These are phyloP conservation scores for Bhutanitis thaidina DNA, from an alignment of 2,888 invertebrate species.

Conservation along the genomic window DNA sequence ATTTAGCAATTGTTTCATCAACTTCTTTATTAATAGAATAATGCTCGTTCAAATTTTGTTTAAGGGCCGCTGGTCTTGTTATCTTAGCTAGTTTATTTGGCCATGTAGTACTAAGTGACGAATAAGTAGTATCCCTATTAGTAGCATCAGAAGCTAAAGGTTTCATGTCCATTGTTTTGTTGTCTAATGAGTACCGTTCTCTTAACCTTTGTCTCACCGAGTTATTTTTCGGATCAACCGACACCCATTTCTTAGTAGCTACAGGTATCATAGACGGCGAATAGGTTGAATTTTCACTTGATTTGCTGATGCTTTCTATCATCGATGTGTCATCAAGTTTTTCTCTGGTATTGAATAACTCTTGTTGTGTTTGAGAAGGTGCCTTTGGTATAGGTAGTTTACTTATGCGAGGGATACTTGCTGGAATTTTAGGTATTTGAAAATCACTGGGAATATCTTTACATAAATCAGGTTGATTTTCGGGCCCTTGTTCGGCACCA, in stretches of 20 bases:
- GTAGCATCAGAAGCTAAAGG: neutral
- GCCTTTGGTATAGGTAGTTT: neutral
- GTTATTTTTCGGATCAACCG: neutral
- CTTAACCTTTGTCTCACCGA: conserved; percentile 12
- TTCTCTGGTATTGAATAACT: neutral
- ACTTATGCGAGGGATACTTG: neutral
- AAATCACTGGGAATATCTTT: neutral
- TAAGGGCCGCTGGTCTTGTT: conserved; percentile 1
- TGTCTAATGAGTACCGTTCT: conserved; percentile 10
- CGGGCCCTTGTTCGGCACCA: neutral
- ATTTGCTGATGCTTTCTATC: neutral
- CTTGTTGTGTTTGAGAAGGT: conserved; percentile 1
- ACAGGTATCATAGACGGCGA: neutral
- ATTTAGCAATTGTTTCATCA: conserved; percentile 14
- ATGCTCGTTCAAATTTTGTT: conserved; percentile 14
- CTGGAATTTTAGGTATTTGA: neutral
- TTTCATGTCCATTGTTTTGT: too few species aligned
- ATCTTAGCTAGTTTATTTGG: neutral
- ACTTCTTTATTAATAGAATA: conserved; percentile 19
- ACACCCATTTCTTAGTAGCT: neutral
- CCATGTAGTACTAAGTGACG: neutral
- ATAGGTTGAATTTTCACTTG: neutral
- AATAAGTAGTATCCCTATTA: neutral
- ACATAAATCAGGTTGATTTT: neutral
- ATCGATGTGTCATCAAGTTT: neutral